Conservation (phyloP, 2,113 vertebrate species). For the Leiothrix lutea region DNA sequence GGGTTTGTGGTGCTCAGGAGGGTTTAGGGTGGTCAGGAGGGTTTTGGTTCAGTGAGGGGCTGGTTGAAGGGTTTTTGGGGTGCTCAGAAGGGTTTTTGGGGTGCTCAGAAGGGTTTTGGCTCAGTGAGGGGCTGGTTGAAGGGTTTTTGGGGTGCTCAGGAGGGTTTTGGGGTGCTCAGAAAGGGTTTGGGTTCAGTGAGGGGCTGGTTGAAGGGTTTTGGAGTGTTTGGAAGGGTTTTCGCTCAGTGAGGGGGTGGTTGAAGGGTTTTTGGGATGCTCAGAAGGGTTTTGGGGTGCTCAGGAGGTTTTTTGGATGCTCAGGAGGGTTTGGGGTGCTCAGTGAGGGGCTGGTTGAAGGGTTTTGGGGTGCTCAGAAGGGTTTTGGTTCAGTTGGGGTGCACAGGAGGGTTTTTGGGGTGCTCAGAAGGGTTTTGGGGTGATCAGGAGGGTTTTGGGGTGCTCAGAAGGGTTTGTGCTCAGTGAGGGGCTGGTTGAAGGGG, state of each 20-base stretch:
- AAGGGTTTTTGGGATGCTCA: not conserved
- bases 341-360: not conserved
- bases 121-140: too few species aligned
- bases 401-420: not conserved
- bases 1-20: not conserved
- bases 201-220: not conserved
- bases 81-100: too few species aligned
- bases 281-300: too few species aligned
- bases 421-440: too few species aligned
- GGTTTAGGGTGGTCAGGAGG: too few species aligned
- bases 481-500: too few species aligned
- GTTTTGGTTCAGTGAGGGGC: too few species aligned
- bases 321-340: not conserved
- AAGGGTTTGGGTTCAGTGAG: not conserved
- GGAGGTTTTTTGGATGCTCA: too few species aligned
- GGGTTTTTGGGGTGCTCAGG: too few species aligned
- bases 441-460: not conserved
- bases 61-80: too few species aligned
- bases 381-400: not conserved
- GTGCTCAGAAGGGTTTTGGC: too few species aligned
- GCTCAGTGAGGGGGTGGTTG: not conserved
- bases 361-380: not conserved
- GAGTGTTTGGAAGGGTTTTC: not conserved
- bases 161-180: too few species aligned
- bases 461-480: not conserved